Evolutionary conservation across 2,888 invertebrate species (phyloP).

Genomic region (Macaria notata): DNA sequence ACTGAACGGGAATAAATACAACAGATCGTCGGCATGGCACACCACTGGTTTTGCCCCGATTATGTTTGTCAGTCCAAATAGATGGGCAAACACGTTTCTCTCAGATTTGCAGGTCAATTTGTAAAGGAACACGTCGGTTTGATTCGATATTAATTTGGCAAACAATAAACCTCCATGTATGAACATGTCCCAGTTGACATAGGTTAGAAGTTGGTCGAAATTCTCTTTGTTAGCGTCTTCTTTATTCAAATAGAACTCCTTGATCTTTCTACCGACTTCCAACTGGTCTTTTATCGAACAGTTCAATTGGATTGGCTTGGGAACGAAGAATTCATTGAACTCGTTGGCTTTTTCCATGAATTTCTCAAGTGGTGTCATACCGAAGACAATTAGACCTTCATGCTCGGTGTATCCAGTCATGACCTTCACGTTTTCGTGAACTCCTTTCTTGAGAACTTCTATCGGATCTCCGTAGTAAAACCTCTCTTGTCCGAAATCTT

Average conservation of each 20-base stretch:
- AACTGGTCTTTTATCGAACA: slow-evolving; percentile 45
- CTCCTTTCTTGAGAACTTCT: slow-evolving; percentile 68
- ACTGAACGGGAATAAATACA: slow-evolving; percentile 49
- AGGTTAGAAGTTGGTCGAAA: slow-evolving; percentile 39
- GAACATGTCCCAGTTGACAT: slow-evolving; percentile 42
- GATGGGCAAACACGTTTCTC: slow-evolving; percentile 43
- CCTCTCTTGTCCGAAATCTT: slow-evolving; percentile 50
- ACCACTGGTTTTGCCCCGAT: slow-evolving; percentile 36
- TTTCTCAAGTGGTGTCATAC: slow-evolving; percentile 29
- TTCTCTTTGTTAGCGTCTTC: slow-evolving; percentile 39
- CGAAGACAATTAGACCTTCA: slow-evolving; percentile 79
- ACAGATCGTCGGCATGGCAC: slow-evolving; percentile 51
- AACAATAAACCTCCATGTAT: slow-evolving; percentile 40
- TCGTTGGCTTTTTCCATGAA: slow-evolving; percentile 41
- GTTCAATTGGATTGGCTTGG: slow-evolving; percentile 41
- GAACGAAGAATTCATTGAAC: slow-evolving; percentile 50
- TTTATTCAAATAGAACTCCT: slow-evolving; percentile 48
- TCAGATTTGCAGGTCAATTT: slow-evolving; percentile 56
- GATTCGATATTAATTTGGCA: slow-evolving; percentile 41
- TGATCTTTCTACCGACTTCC: slow-evolving; percentile 46
- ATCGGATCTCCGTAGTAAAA: slow-evolving; percentile 50
- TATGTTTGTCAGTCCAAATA: slow-evolving; percentile 33
- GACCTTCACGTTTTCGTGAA: slow-evolving; percentile 81
- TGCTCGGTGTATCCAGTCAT: slow-evolving; percentile 87
- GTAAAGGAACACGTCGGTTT: slow-evolving; percentile 51